Base-by-base conservation (phyloP, 1,140 invertebrate genomes). In the Anagrus nilaparvatae region DNA sequence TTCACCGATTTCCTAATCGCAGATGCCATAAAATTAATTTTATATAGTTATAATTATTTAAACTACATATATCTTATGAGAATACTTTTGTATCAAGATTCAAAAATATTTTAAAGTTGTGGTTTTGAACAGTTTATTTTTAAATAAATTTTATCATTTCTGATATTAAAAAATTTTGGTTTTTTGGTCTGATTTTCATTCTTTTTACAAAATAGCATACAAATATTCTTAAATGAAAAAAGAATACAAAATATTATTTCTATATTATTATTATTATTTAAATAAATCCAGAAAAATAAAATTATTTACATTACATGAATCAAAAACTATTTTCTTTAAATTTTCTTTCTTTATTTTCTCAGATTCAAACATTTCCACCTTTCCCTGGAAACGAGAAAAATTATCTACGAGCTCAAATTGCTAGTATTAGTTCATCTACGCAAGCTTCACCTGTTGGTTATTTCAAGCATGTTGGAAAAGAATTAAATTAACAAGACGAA, bases 371-470 rank as follows among this genome's bases (percentile, higher is more conserved):
- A 1, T 84, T 75, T 59, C 83, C 84, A 0, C 71, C 70, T n/a
- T 88, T 85, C 69, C 77, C 81, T 3, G 88, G 88, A 12, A 79
- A 67, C 16, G 88, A 93, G 67, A 73, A 72, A 21, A 78, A 92
- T 65, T 90, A 84, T 59, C 67, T 93, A n/a, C 72, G 87, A 20
- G 82, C 87, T 4, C 81, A 89, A 66, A 84, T 94, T 50, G 81
- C 79, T 7, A 74, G 89, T 40, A 89, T 92, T 44, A 79, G 79
- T 37, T 80, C 85, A n/a, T 64, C 73, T 1, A 88, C 86, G 1
- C 77, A 82, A 31, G 75, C 91, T 23, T 89, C 87, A 0, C 88
- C 88, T 0, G 71, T 82, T 39, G 82, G 80, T 0, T 85, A 74
- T 55, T 85, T 73, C 52, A 68, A 69, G 21, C 75, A 81, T 48